Evolutionary conservation across 1,140 invertebrate species (phyloP).

Genomic region (Microplitis demolitor): DNA sequence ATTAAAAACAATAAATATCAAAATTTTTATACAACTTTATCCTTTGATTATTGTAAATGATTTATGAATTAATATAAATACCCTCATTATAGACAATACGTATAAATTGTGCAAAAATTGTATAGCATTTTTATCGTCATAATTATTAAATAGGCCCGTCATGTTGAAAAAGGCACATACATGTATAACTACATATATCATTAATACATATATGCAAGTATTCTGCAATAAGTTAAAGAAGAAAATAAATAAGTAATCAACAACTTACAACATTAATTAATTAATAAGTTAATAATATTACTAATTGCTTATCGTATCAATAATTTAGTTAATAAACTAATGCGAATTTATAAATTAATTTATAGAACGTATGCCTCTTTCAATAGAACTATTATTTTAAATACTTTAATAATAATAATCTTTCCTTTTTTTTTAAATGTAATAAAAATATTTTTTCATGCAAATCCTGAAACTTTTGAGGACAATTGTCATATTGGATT

Average conservation of each 20-base stretch:
- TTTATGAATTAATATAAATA: constrained; percentile 37
- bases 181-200: constrained; percentile 34
- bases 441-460: too few species aligned
- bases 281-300: background rate
- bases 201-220: constrained; percentile 24
- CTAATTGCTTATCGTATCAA: background rate
- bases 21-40: background rate
- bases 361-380: too few species aligned
- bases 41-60: constrained; percentile 18
- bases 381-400: too few species aligned
- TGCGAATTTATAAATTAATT: too few species aligned
- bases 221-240: constrained; percentile 22
- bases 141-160: constrained; percentile 35
- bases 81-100: constrained; percentile 34
- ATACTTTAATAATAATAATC: too few species aligned
- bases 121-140: constrained; percentile 30
- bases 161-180: constrained; percentile 41
- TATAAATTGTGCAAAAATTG: constrained; percentile 50
- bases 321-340: background rate
- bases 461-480: background rate
- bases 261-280: background rate
- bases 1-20: too few species aligned
- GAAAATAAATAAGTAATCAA: background rate
- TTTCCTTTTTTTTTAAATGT: too few species aligned
- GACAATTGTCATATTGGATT: background rate